Base-by-base conservation (phyloP, 1,140 invertebrate species). In the Drosophila kepulauana region DNA sequence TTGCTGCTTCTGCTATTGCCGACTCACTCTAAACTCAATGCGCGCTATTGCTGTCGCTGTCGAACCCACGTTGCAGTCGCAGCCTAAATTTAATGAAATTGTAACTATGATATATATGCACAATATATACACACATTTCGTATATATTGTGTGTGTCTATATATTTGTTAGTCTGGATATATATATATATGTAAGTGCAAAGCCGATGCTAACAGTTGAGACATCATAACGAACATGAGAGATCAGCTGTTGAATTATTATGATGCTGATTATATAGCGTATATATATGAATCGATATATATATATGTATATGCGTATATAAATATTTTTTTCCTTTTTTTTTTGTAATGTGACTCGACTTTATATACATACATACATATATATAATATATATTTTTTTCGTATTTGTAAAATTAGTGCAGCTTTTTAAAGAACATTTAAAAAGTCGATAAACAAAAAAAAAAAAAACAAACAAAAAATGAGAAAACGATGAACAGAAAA, bases 341-440 rank as follows among this genome's bases (percentile, higher is more conserved):
- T 78, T 80, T 68, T 82, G 56, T 79, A 82, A 78, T 72, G 54
- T 74, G 63, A 85, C 71, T 75, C 56, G 79, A 88, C 65, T 70
- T 75, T 73, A 65, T 76, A 76, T 72, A 70, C 66, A 70, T 66
- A 74, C 52, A 71, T 71, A 54, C 66, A 58, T 62, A 73, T 61
- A 81, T 81, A 68, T 69, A 68, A 81, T 78, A 72, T 72, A 71
- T 67, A 64, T 54, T 79, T 84, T 85, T 87, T 88, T 87, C 75
- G 74, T 88, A 88, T 81, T 72, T 82, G 74, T 88, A 84, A 81
- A 80, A 88, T 80, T 87, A 87, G 84, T 82, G 84, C 77, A 76
- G 77, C 84, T 88, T 88, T 79, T 78, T 85, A 81, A 79, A 76
- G 49, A 49, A 43, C 61, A 61, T 63, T 70, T 59, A 75, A 71